Evolutionary conservation across 2,113 vertebrate genomes (phyloP), one percentile per base, ranked within the genome.

Genomic region (Bubo scandiacus): DNA sequence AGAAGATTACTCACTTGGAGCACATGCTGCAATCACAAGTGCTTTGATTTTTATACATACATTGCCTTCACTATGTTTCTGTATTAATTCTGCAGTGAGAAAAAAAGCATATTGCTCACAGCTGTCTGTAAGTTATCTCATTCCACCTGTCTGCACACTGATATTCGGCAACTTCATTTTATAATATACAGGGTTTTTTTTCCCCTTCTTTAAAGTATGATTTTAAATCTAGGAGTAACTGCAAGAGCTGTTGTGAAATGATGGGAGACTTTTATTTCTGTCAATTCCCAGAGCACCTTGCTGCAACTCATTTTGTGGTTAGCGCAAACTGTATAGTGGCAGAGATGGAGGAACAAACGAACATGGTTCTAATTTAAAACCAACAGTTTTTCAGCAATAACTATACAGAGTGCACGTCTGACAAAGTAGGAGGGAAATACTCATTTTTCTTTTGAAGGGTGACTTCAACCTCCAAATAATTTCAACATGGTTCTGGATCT

Each of bases 11-110:
- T 54, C 27, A 54, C 43, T 68, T 36, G 34, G 19, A 88, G 27
- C 12, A 62, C 5, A 15, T 36, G 30, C 5, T 78, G 13, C 22
- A 45, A 10, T 89, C 43, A 49, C 13, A n/a, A 49, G 14, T 36
- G 17, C 22, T 94, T 92, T 88, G 47, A 42, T 47, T 80, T 93
- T 66, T 52, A 21, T 12, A 38, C 2, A 6, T 78, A 59, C 15
- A 30, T 77, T 62, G 27, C 22, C 49, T 81, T 85, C n/a, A 11
- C 22, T 58, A 6, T n/a, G 12, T 80, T 90, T 49, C 84, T 65
- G 34, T 45, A 85, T 62, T 75, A 80, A 85, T 85, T 92, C 77
- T 96, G 23, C 47, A 51, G 68, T 52, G 29, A 91, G 47, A 79
- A 91, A 92, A 92, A 79, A 75, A 40, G 19, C 12, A 47, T 67